These are phyloP conservation scores for Paracyclopina nana DNA, from an alignment of 1,140 invertebrate genomes.

Conservation along the genomic window DNA sequence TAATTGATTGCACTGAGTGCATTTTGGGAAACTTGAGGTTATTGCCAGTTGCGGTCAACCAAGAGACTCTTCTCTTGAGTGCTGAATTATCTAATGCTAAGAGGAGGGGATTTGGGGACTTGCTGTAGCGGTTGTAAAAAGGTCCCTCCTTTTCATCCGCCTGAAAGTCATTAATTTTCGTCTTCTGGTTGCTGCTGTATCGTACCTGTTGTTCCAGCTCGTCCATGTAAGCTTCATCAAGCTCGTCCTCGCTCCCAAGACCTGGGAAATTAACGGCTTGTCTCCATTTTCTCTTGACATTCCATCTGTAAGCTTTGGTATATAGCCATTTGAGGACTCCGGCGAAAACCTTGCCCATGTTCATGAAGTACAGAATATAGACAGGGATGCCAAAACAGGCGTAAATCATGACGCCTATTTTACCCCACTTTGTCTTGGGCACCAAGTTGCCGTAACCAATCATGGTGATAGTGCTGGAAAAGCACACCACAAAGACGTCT, in stretches of 20 bases:
- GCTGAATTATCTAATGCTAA: no score
- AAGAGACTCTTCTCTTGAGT: no score
- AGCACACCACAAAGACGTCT: no score
- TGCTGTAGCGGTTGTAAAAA: no score
- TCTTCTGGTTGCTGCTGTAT: no score
- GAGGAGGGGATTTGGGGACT: no score
- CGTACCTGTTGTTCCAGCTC: constrained; percentile 9
- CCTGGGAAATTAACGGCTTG: constrained; percentile 13
- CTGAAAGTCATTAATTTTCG: no score
- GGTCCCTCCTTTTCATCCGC: no score
- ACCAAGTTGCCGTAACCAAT: constrained; percentile 88
- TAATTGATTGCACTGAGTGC: no score
- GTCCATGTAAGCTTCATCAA: constrained; percentile 2
- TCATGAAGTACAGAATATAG: constrained; percentile 68
- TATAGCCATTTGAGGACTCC: constrained; percentile 22
- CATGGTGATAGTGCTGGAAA: constrained; percentile 55
- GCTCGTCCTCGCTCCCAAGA: not conserved
- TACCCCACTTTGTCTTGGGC: constrained; percentile 71
- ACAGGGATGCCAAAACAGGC: constrained; percentile 85
- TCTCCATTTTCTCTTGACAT: constrained; percentile 8
- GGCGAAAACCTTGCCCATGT: constrained; percentile 47
- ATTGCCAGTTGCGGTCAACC: no score
- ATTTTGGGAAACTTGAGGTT: no score
- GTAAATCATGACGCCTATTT: constrained; percentile 75
- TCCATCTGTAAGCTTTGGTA: constrained; percentile 18